Base-by-base conservation (phyloP, 2,113 vertebrate species). In the Cebidichthys violaceus region DNA sequence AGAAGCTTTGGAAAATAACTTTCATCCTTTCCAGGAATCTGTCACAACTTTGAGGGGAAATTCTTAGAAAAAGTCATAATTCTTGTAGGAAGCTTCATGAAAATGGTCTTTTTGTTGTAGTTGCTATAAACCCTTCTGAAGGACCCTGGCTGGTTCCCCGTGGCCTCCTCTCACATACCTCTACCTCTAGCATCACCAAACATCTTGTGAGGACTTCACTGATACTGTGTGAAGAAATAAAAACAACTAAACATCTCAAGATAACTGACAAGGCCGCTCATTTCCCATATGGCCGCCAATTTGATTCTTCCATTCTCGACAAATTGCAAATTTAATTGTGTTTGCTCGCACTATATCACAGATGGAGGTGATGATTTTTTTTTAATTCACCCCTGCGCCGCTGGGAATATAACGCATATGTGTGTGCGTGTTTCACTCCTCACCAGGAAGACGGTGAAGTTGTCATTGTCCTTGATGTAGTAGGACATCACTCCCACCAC, bases 401-500 rank as follows among this genome's bases (percentile, higher is more conserved):
- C 47, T 9, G 18, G 47, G 47, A 22, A 20, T 22, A 20, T 22
- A 20, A 52, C 18, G 18, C 47, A 52, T 22, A 50, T 11, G 54
- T 24, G n/a, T 55, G 50, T 33, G 59, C 33, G 59, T 33, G 59
- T 4, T 9, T 9, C 7, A 1, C 0, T 62, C 6, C 92, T 92
- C 81, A 94, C 97, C 70, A 99, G 94, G 75, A 99, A 96, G 79
- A 98, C 96, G 0, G 45, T 93, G 47, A 94, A 81, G 41, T 86
- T 90, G 0, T 70, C 27, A 0, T 11, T 33, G 0, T 90, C 91
- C 18, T 77, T 88, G 13, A 0, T 29, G 57, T 93, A 89, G 62
- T 92, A 92, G 0, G 97, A 97, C 91, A 98, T 96, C 73, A 98
- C 93, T 29, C 97, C 98, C 72, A 99, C 98, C 0, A 97, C 98